Evolutionary conservation across 2,888 invertebrate species (phyloP).

Genomic region (Choristoneura rosaceana): DNA sequence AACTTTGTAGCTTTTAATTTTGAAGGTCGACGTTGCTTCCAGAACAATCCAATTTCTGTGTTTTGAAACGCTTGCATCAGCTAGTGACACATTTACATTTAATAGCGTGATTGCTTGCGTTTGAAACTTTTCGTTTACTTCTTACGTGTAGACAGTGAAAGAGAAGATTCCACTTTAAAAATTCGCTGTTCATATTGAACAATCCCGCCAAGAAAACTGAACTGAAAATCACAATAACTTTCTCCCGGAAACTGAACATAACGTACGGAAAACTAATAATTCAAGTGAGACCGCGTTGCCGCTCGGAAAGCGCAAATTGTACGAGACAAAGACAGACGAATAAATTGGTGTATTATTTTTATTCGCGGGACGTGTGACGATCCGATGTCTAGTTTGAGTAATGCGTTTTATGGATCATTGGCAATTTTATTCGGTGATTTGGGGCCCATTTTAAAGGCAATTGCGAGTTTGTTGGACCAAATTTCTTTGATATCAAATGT

Average conservation of each 20-base stretch:
- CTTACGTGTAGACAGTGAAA: not conserved
- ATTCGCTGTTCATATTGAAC: conserved; percentile 24
- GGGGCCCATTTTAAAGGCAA: conserved; percentile 26
- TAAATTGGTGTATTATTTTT: conserved; percentile 56
- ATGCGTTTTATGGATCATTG: conserved; percentile 64
- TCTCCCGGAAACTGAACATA: conserved; percentile 43
- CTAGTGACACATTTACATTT: too few species aligned
- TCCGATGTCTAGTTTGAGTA: conserved; percentile 56
- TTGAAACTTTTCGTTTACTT: too few species aligned
- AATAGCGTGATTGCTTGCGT: too few species aligned
- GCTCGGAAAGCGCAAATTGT: conserved; percentile 47
- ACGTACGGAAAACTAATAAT: conserved; percentile 44
- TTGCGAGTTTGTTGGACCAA: not conserved
- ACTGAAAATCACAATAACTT: conserved; percentile 42
- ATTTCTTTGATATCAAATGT: too few species aligned
- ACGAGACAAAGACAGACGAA: conserved; percentile 46
- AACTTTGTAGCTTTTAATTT: conserved; percentile 38
- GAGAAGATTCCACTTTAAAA: conserved; percentile 13
- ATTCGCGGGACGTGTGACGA: conserved; percentile 58
- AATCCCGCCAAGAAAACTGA: conserved; percentile 24
- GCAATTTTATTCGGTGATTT: conserved; percentile 54
- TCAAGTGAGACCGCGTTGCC: conserved; percentile 48
- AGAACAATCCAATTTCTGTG: too few species aligned
- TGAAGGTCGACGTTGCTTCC: conserved; percentile 16
- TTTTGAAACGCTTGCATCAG: too few species aligned